These are phyloP conservation scores for Synanthedon myopaeformis DNA, from an alignment of 2,888 invertebrate genomes.

Conservation along the genomic window DNA sequence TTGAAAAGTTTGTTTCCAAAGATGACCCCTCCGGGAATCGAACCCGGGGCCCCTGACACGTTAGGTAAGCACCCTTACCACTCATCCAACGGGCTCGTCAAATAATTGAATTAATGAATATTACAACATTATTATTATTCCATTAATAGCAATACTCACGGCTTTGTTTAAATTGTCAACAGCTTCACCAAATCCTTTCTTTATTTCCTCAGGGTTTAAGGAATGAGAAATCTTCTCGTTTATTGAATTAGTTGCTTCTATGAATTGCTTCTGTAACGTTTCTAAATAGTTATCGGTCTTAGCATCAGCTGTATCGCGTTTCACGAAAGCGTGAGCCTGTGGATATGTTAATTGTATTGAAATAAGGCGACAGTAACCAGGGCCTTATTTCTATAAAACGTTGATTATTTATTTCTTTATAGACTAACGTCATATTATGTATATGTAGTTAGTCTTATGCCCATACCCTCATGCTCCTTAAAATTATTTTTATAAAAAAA, in stretches of 20 bases:
- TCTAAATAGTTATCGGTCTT: conserved; percentile 12
- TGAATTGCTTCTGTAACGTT: conserved; percentile 15
- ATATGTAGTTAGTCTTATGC: too few relatives aligned
- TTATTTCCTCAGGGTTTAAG: conserved; percentile 25
- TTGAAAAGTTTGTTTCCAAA: too few relatives aligned
- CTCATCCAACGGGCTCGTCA: too few relatives aligned
- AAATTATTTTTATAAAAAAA: too few relatives aligned
- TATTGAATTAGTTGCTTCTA: conserved; percentile 12
- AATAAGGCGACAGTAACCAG: too few relatives aligned
- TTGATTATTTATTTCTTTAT: too few relatives aligned
- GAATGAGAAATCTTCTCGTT: conserved; percentile 12
- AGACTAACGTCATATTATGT: too few relatives aligned
- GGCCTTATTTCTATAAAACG: too few relatives aligned
- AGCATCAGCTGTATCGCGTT: conserved; percentile 34
- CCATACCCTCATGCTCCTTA: too few relatives aligned
- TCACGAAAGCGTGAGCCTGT: conserved; percentile 46
- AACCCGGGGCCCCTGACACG: too few relatives aligned
- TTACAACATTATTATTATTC: not conserved
- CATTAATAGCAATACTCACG: conserved; percentile 15
- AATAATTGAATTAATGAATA: not conserved
- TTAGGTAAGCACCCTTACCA: too few relatives aligned
- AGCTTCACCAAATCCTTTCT: conserved; percentile 21
- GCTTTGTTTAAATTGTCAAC: conserved; percentile 18
- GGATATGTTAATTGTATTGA: not conserved
- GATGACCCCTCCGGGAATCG: too few relatives aligned